Conservation (phyloP, 2,888 invertebrate species). For the Zygogramma bicolorata region DNA sequence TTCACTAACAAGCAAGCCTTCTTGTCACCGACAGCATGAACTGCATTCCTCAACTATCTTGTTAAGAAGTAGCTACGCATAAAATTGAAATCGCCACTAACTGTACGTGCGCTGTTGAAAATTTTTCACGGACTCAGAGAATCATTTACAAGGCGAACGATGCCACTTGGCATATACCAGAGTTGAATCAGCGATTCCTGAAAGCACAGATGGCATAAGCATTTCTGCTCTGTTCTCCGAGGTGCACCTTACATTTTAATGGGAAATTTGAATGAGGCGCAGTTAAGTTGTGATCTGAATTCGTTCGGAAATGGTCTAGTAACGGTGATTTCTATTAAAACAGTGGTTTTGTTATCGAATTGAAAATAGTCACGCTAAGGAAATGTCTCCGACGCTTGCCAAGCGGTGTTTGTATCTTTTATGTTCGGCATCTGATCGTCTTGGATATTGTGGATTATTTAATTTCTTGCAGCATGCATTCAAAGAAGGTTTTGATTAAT, state of each 20-base stretch:
- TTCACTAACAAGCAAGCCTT: neutral
- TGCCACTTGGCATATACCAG: conserved; percentile 30
- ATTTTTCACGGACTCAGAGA: conserved; percentile 11
- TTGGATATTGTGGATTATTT: too few species aligned
- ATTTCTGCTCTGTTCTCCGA: conserved; percentile 1
- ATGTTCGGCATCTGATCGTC: too few species aligned
- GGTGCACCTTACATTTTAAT: conserved; percentile 1
- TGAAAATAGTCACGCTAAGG: neutral
- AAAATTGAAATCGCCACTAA: conserved; percentile 25
- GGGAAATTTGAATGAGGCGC: conserved; percentile 7
- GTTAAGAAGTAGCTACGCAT: neutral
- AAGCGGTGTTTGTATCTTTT: too few species aligned
- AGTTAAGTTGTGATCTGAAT: conserved; percentile 4
- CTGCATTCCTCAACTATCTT: neutral
- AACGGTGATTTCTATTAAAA: neutral
- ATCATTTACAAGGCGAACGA: conserved; percentile 26
- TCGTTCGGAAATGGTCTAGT: neutral
- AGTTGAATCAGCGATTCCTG: conserved; percentile 26
- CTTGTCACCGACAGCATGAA: neutral
- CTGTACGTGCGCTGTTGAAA: conserved; percentile 17
- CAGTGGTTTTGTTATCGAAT: neutral
- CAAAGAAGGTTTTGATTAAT: too few species aligned
- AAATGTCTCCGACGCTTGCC: too few species aligned
- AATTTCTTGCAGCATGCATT: too few species aligned
- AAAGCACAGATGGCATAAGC: conserved; percentile 26